Base-by-base conservation (phyloP, 2,888 invertebrate genomes). In the Eupithecia insigniata region DNA sequence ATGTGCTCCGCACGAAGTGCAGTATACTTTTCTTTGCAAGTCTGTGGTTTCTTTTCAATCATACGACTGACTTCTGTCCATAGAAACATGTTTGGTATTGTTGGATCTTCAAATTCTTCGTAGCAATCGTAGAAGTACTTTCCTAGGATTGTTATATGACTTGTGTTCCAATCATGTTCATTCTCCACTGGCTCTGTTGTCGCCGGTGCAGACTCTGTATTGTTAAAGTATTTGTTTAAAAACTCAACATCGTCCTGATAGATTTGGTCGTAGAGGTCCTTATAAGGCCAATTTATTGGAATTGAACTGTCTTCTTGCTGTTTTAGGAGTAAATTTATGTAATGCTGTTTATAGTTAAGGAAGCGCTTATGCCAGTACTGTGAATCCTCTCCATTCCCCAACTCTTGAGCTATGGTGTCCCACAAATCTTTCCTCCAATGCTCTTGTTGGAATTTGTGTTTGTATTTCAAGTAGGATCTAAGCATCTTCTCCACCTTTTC, bases 291-390 rank as follows among this genome's bases (percentile, higher is more conserved):
- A 58, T 81, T 86, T 1, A 91, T 82, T 30, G 81, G 81, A 2
- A 83, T 81, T 0, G 84, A 39, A 0, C 90, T 88, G 1, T 32
- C 30, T 12, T 83, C 80, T 6, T 84, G 79, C 55, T 86, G 83
- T 74, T 90, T 93, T 16, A 87, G 84, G 1, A 91, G 75, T 80
- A 92, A 82, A 67, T 86, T 83, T 34, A 92, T 79, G 62, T 94
- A 94, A 81, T 92, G 92, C 60, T 92, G 92, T 72, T 92, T 94
- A 73, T 85, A 90, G 76, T 94, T 94, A 3, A 92, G 76, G 69
- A 92, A 94, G 0, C 92, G 81, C 78, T 90, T 93, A 43, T 92
- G 90, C 90, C 92, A 91, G 74, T 92, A 93, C 22, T 92, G 91
- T 0, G 87, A 85, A 46, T 91, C 89, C 18, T 89, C 87, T 16